These are phyloP conservation scores for Dolichallabes microphthalmus DNA, from an alignment of 2,113 vertebrate genomes.

Conservation along the genomic window DNA sequence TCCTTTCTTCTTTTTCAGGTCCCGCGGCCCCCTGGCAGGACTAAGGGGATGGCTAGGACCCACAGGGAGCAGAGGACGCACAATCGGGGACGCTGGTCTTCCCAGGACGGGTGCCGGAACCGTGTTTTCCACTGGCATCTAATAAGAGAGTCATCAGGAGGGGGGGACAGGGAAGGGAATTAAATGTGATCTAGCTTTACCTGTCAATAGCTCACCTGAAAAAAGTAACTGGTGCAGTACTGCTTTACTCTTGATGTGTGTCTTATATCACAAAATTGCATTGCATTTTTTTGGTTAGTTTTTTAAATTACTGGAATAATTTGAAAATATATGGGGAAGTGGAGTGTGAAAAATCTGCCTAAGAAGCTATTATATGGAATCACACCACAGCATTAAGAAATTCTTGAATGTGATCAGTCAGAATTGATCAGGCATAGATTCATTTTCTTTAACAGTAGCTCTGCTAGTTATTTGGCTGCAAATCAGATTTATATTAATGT, in stretches of 20 bases:
- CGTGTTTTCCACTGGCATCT: conserved; percentile 85
- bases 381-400: background rate
- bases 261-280: background rate
- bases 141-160: conserved; percentile 70
- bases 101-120: conserved; percentile 67
- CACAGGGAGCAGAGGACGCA: conserved; percentile 75
- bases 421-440: background rate
- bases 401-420: background rate
- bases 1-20: conserved; percentile 96
- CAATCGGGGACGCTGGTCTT: conserved; percentile 86
- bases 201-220: conserved; percentile 1
- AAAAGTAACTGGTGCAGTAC: background rate
- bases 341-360: background rate
- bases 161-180: conserved; percentile 58
- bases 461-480: background rate
- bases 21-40: conserved; percentile 79
- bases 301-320: background rate
- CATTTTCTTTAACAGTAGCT: background rate
- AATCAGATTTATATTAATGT: background rate
- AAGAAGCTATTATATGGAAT: background rate
- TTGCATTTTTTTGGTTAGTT: too few relatives aligned
- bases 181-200: conserved; percentile 55
- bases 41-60: conserved; percentile 83
- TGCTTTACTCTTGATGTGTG: background rate
- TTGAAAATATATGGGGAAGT: background rate